phyloP scores from a whole-genome alignment of 2,797 vertebrate genomes.

The Pantherophis vulpinus region DNA sequence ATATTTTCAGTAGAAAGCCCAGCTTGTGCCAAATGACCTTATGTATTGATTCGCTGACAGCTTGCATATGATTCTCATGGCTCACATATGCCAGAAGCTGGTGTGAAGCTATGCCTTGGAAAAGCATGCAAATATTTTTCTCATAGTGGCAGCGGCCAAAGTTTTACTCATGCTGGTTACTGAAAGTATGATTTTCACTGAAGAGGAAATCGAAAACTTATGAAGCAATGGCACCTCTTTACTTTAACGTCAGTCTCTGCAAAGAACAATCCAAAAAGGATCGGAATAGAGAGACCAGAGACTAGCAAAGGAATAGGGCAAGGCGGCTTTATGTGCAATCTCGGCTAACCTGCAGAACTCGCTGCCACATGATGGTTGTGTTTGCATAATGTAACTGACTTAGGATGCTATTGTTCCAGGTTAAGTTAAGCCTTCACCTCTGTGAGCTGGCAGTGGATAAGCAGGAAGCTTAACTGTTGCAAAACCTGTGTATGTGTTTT shows the following conservation, averaged over 20 bases:
- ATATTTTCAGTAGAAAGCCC: background rate
- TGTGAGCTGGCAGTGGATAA: background rate
- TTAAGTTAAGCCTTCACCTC: background rate
- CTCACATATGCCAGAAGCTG: background rate
- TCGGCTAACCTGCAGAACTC: background rate
- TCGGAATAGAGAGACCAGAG: background rate
- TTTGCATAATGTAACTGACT: background rate
- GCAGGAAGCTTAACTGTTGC: background rate
- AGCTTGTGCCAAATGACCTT: background rate
- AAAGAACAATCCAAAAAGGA: background rate
- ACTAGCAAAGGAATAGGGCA: background rate
- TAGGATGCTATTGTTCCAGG: background rate
- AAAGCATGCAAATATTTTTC: background rate
- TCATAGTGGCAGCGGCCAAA: background rate
- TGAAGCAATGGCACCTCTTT: background rate
- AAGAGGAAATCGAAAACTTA: background rate
- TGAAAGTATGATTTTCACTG: background rate
- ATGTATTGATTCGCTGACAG: background rate
- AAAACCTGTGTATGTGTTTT: background rate
- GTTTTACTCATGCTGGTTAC: background rate
- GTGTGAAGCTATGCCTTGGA: background rate
- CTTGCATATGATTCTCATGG: background rate
- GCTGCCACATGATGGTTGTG: background rate
- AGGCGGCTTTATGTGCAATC: background rate
- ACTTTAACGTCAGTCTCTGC: too few relatives aligned